Evolutionary conservation across 2,888 invertebrate species (phyloP).

Genomic region (Cerastis rubricosa): DNA sequence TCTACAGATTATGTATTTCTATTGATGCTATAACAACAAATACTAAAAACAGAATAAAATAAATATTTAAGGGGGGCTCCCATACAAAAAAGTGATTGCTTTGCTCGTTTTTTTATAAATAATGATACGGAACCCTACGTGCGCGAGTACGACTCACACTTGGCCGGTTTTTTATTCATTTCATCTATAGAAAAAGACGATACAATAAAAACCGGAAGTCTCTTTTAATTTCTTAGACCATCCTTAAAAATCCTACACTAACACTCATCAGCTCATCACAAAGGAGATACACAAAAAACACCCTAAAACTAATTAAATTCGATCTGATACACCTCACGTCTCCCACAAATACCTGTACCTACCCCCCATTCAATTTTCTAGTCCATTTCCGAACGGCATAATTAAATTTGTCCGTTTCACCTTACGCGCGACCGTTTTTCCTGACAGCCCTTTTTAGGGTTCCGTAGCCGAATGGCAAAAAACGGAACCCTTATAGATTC

Average conservation of each 20-base stretch:
- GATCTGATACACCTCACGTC: slow-evolving; percentile 60
- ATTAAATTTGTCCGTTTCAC: slow-evolving; percentile 85
- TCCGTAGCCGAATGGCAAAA: too few species aligned
- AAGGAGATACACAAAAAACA: slow-evolving; percentile 16
- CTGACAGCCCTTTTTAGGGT: too few species aligned
- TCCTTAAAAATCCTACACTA: neutral
- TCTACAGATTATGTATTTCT: too few species aligned
- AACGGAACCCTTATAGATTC: too few species aligned
- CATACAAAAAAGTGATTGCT: too few species aligned
- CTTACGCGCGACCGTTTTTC: slow-evolving; percentile 60
- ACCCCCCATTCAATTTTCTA: slow-evolving; percentile 85
- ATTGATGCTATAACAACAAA: too few species aligned
- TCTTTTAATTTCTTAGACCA: neutral
- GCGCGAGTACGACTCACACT: too few species aligned
- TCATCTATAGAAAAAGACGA: neutral
- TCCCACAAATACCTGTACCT: slow-evolving; percentile 72
- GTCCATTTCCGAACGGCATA: slow-evolving; percentile 86
- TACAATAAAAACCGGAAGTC: neutral
- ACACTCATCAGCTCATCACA: neutral
- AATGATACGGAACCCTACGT: too few species aligned
- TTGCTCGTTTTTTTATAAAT: too few species aligned
- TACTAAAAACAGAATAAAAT: too few species aligned
- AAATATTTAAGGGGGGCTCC: too few species aligned
- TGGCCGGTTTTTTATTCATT: too few species aligned
- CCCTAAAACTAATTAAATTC: slow-evolving; percentile 43